A percentile compares a stretch with the other conserved stretches of the same genome.
phyloP scores from a whole-genome alignment of 2,113 vertebrate species.

The Oophaga pumilio region DNA sequence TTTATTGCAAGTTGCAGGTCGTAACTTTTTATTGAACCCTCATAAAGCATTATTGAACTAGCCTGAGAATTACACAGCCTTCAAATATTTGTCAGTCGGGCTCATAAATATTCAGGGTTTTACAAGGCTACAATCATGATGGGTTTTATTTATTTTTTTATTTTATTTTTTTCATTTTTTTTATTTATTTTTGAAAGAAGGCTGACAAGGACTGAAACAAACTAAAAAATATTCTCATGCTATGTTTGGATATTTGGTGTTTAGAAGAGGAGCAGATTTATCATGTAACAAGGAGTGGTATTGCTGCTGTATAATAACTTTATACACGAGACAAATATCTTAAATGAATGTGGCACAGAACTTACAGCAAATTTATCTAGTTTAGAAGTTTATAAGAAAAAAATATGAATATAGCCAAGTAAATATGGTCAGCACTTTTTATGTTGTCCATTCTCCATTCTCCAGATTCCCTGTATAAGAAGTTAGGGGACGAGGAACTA shows the following conservation, averaged over 20 bases:
- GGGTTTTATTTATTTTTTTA: slow-evolving; percentile 1
- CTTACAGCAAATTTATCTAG: neutral
- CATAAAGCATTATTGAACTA: slow-evolving; percentile 55
- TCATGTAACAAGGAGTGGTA: neutral
- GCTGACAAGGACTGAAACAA: neutral
- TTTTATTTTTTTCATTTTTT: neutral
- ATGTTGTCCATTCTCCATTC: no score
- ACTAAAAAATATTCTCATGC: neutral
- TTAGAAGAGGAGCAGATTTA: neutral
- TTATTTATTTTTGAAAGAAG: slow-evolving; percentile 6
- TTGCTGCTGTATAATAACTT: neutral
- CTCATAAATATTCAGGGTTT: slow-evolving; percentile 46
- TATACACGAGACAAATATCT: neutral
- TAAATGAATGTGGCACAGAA: neutral
- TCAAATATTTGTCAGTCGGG: slow-evolving; percentile 41
- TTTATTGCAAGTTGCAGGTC: slow-evolving; percentile 51
- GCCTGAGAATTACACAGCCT: slow-evolving; percentile 52
- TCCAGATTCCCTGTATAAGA: no score
- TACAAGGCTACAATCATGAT: slow-evolving; percentile 33
- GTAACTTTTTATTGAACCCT: slow-evolving; percentile 53
- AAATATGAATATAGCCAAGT: no score
- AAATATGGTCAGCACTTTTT: no score
- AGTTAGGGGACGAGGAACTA: neutral
- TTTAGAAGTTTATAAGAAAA: no score
- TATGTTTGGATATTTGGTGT: neutral